A percentile compares a stretch with the other conserved stretches of the same genome.
phyloP scores from a whole-genome alignment of 1,140 invertebrate genomes.

The Colletes latitarsis region DNA sequence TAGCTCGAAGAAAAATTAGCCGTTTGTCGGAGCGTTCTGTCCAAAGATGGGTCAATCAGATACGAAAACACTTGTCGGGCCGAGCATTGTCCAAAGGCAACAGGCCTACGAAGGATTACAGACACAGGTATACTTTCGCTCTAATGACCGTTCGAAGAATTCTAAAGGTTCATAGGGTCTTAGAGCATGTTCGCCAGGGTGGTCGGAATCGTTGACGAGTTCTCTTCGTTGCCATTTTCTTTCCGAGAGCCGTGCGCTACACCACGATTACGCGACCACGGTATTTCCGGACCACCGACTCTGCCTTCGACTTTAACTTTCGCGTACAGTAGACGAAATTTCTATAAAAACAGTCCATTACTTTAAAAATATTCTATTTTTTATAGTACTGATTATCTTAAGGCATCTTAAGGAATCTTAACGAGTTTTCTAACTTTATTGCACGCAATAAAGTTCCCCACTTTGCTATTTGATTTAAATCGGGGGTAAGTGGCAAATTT shows the following conservation, averaged over 20 bases:
- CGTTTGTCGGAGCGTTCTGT: conserved; percentile 67
- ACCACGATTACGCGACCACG: background rate
- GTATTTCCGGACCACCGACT: background rate
- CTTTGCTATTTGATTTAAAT: no score
- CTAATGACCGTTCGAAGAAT: conserved; percentile 73
- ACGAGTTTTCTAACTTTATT: no score
- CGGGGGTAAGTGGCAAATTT: no score
- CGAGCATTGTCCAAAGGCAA: conserved; percentile 73
- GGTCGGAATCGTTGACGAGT: background rate
- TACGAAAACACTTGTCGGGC: conserved; percentile 76
- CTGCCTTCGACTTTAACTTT: background rate
- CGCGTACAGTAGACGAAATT: no score
- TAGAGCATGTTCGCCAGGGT: conserved; percentile 24
- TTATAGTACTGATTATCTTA: no score
- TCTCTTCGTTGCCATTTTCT: conserved; percentile 36
- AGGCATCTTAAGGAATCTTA: no score
- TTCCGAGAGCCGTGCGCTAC: conserved; percentile 19
- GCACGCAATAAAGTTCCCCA: no score
- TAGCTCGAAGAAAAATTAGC: conserved; percentile 76
- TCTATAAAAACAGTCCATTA: no score
- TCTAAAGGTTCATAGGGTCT: conserved; percentile 41
- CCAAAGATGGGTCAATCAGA: conserved; percentile 78
- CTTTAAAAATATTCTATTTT: no score
- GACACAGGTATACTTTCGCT: conserved; percentile 74
- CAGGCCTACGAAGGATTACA: conserved; percentile 67